These are phyloP conservation scores for Castor canadensis DNA, from an alignment of 2,113 vertebrate species.

Conservation along the genomic window DNA sequence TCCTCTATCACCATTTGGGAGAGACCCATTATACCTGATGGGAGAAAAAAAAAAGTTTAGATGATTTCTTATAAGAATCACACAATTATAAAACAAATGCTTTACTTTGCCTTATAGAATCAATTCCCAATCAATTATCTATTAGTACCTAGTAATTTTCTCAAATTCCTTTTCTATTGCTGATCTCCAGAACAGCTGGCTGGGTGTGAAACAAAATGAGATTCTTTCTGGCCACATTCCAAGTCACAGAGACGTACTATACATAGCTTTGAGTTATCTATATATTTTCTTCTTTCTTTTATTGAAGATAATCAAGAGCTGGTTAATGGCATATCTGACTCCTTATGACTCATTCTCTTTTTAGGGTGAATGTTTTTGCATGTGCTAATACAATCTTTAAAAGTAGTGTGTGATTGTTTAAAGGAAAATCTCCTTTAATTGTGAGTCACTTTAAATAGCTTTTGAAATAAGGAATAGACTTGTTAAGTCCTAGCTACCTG, in stretches of 20 bases:
- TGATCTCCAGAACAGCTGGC: slow-evolving; percentile 38
- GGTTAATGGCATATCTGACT: slow-evolving; percentile 18
- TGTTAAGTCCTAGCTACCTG: slow-evolving; percentile 1
- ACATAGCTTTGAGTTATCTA: neutral
- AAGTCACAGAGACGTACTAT: slow-evolving; percentile 48
- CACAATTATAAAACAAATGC: slow-evolving; percentile 49
- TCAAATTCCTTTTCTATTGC: slow-evolving; percentile 43
- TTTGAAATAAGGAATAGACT: slow-evolving; percentile 15
- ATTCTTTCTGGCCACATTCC: neutral
- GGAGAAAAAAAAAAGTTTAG: slow-evolving; percentile 42
- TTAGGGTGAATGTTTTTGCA: slow-evolving; percentile 28
- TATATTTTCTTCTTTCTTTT: slow-evolving; percentile 19
- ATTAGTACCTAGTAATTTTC: neutral
- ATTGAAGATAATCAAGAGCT: slow-evolving; percentile 39
- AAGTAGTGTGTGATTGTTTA: slow-evolving; percentile 43
- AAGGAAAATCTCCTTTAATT: slow-evolving; percentile 62
- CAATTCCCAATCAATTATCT: slow-evolving; percentile 39
- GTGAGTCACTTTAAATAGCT: slow-evolving; percentile 51
- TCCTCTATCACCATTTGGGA: slow-evolving; percentile 97
- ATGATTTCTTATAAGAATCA: slow-evolving; percentile 26
- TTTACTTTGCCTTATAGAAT: slow-evolving; percentile 18
- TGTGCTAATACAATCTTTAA: slow-evolving; percentile 46
- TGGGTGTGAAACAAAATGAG: slow-evolving; percentile 22
- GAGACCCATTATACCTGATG: slow-evolving; percentile 97
- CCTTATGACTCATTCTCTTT: slow-evolving; percentile 40